Evolutionary conservation across 2,888 invertebrate species (phyloP).

Genomic region (Leptarthrus brevirostris): DNA sequence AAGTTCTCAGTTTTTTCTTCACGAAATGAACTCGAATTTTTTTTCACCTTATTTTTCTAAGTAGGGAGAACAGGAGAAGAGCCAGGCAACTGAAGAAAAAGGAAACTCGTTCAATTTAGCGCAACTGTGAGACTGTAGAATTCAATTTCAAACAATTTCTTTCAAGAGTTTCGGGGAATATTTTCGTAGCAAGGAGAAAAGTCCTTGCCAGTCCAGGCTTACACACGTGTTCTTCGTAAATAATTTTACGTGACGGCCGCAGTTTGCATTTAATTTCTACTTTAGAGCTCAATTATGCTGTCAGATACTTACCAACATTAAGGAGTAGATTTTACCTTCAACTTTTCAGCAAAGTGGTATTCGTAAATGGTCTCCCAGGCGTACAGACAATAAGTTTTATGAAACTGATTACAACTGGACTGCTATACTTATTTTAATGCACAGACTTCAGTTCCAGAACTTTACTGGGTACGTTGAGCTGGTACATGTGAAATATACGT

Average conservation of each 20-base stretch:
- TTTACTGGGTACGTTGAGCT: not conserved
- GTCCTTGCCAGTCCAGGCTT: not conserved
- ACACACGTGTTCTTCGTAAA: constrained; percentile 25
- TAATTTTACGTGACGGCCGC: constrained; percentile 26
- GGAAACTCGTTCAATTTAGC: constrained; percentile 32
- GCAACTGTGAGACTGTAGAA: constrained; percentile 38
- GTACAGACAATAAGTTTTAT: constrained; percentile 10
- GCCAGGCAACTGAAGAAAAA: constrained; percentile 27
- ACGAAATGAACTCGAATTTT: constrained; percentile 35
- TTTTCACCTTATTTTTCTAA: constrained; percentile 19
- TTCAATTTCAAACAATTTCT: constrained; percentile 38
- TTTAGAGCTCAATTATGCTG: constrained; percentile 27
- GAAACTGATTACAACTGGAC: constrained; percentile 31
- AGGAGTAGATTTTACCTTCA: constrained; percentile 4
- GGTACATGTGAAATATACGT: constrained; percentile 1
- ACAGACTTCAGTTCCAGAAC: not conserved
- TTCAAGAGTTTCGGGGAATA: constrained; percentile 14
- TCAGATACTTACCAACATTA: constrained; percentile 17
- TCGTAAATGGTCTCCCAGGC: not conserved
- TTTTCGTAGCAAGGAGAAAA: constrained; percentile 9
- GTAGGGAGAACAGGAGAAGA: not conserved
- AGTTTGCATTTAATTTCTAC: constrained; percentile 4
- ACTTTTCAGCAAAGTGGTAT: not conserved
- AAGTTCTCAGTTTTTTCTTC: constrained; percentile 25
- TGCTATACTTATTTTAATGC: not conserved